A percentile compares a stretch with the other conserved stretches of the same genome.
Evolutionary conservation across 2,797 vertebrate species (phyloP).

Genomic region (Syndactyla subalaris): DNA sequence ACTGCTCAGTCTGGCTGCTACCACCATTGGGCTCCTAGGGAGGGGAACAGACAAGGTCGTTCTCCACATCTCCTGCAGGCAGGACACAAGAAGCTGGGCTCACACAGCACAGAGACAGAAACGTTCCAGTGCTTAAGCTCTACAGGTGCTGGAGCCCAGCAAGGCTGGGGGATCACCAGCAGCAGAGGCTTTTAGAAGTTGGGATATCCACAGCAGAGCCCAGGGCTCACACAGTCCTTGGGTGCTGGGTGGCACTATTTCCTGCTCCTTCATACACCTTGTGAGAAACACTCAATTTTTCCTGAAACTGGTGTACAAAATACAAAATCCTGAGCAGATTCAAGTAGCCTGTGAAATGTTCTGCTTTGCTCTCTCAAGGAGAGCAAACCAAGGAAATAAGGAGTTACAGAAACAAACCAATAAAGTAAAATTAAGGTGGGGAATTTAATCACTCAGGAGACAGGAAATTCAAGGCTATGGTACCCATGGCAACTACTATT

Average conservation of each 20-base stretch:
- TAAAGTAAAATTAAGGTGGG: constrained; percentile 37
- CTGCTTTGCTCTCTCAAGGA: background rate
- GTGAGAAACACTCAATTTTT: background rate
- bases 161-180: background rate
- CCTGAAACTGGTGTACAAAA: background rate
- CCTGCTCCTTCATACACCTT: background rate
- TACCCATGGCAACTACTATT: constrained; percentile 45
- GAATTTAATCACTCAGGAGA: constrained; percentile 58
- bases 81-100: background rate
- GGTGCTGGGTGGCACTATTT: background rate
- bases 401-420: constrained; percentile 42
- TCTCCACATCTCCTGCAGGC: background rate
- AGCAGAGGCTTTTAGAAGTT: background rate
- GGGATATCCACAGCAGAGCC: background rate
- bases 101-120: background rate
- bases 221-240: background rate
- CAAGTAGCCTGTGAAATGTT: background rate
- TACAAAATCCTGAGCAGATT: background rate
- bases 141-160: rapidly evolving
- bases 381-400: constrained; percentile 2
- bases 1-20: rapidly evolving
- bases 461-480: constrained; percentile 22
- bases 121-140: background rate
- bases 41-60: background rate
- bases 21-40: background rate